Evolutionary conservation across 2,113 vertebrate species (phyloP), one percentile per base, ranked within the genome.

Genomic region (Columba janthina): DNA sequence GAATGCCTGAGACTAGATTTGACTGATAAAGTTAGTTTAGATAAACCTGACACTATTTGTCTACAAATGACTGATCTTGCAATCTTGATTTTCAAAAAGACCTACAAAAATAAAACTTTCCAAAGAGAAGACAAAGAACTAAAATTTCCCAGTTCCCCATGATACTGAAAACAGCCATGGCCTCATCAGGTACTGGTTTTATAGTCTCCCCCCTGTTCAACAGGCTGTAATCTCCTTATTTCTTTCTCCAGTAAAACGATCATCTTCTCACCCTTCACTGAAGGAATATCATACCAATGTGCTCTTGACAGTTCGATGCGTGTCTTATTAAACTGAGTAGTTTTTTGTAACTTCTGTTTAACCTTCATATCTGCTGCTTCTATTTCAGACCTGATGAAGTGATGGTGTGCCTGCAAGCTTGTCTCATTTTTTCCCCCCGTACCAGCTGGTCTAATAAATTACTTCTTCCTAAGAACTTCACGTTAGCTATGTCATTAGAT

Each of bases 391-490:
- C 78, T 36, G 69, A 89, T 77, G 80, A 97, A 94, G 80, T 57
- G 61, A 65, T 97, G 69, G 64, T 94, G 80, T 89, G 95, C 94
- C 80, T 93, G 83, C 36, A 90, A 93, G 94, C 94, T 84, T 89
- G 90, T 66, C 90, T 96, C 93, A 97, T 90, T 94, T 94, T 92
- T 96, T 93, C 95, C 94, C 34, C 34, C 76, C 53, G 71, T 94
- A 93, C 89, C 95, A 97, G 95, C 93, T 96, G 93, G 91, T 94
- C 89, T 93, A 97, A 97, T 96, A 97, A 97, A 97, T 95, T 95
- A 97, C 80, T 72, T 86, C 92, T 96, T 97, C 76, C 74, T 65
- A 95, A 93, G 82, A 94, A 88, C 95, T 66, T 81, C 70, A 42
- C 61, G 65, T 71, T 81, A 74, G 79, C 56, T 71, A 12, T 71